Conservation (phyloP, 2,797 vertebrate species). For the Lutjanus argentimaculatus region DNA sequence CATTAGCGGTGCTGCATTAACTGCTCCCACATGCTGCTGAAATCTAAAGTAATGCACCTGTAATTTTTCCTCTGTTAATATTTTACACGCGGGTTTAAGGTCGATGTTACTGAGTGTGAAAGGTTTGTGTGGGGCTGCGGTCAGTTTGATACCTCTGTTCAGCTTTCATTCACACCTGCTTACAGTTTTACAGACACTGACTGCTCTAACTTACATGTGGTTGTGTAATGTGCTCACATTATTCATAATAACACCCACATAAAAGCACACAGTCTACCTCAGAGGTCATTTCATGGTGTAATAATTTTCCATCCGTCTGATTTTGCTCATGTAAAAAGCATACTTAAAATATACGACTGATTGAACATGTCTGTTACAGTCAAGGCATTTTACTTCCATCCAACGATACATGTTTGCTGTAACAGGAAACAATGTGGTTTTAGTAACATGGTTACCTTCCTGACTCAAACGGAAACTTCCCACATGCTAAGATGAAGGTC, state of each 20-base stretch:
- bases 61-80: slow-evolving; percentile 79
- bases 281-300: slow-evolving; percentile 59
- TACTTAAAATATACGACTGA: slow-evolving; percentile 25
- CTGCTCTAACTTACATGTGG: slow-evolving; percentile 69
- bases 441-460: slow-evolving; percentile 11
- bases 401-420: slow-evolving; percentile 11
- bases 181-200: slow-evolving; percentile 75
- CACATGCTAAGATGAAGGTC: slow-evolving; percentile 35
- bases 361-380: slow-evolving; percentile 30
- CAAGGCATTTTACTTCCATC: slow-evolving; percentile 20
- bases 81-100: slow-evolving; percentile 66
- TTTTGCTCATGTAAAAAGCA: slow-evolving; percentile 45
- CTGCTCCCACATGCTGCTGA: slow-evolving; percentile 80
- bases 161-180: slow-evolving; percentile 70
- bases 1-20: slow-evolving; percentile 75
- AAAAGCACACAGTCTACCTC: slow-evolving; percentile 50
- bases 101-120: slow-evolving; percentile 63
- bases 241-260: slow-evolving; percentile 72
- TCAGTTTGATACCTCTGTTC: slow-evolving; percentile 59
- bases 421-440: slow-evolving; percentile 31
- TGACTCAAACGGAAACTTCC: slow-evolving; percentile 24
- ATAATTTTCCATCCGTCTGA: slow-evolving; percentile 54
- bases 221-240: slow-evolving; percentile 71
- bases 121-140: slow-evolving; percentile 49
- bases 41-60: slow-evolving; percentile 78